A percentile compares a stretch with the other conserved stretches of the same genome.
phyloP scores from a whole-genome alignment of 2,888 invertebrate species.

The Ganaspis brasiliensis region DNA sequence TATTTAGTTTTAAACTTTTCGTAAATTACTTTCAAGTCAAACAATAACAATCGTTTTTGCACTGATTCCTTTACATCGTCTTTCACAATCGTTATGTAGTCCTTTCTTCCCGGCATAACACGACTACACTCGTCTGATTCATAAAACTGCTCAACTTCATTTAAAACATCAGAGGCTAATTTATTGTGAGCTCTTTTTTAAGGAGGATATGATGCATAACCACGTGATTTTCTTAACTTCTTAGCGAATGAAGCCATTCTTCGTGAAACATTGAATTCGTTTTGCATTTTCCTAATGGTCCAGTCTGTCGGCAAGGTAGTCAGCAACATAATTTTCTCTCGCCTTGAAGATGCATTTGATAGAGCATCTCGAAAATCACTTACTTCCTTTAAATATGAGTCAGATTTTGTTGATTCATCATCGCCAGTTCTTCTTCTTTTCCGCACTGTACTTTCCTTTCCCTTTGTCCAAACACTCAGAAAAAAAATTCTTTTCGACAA shows the following conservation, averaged over 20 bases:
- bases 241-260: slow-evolving; percentile 45
- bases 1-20: slow-evolving; percentile 16
- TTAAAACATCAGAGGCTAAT: background rate
- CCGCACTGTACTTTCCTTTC: no score
- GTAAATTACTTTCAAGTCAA: slow-evolving; percentile 41
- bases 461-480: no score
- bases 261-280: background rate
- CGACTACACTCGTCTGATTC: slow-evolving; percentile 38
- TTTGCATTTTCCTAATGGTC: slow-evolving; percentile 44
- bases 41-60: slow-evolving; percentile 41
- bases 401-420: no score
- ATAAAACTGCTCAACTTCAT: slow-evolving; percentile 41
- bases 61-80: slow-evolving; percentile 19
- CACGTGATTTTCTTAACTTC: slow-evolving; percentile 34
- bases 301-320: slow-evolving; percentile 42
- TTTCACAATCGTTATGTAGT: slow-evolving; percentile 39
- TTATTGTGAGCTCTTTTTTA: background rate
- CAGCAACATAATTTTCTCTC: slow-evolving; percentile 42
- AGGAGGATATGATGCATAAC: slow-evolving; percentile 10
- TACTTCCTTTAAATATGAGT: no score
- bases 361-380: background rate
- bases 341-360: background rate
- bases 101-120: slow-evolving; percentile 45
- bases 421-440: no score
- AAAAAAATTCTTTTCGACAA: no score